phyloP scores from a whole-genome alignment of 2,888 invertebrate genomes.

The Gisinianus flammeolus region DNA sequence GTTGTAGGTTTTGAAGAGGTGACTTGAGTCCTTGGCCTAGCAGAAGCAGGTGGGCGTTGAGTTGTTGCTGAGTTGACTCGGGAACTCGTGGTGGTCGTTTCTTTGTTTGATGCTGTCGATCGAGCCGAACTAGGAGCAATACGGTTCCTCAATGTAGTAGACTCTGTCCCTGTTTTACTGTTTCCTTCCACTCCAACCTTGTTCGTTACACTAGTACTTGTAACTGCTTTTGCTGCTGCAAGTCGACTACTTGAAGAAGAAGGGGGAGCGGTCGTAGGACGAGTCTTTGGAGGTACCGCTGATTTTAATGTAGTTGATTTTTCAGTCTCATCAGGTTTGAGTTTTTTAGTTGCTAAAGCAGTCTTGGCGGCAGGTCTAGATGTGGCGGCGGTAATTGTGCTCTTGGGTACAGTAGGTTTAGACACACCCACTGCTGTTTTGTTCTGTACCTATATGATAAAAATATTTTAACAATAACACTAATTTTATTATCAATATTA shows the following conservation, averaged over 20 bases:
- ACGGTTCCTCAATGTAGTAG: neutral
- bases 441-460: conserved; percentile 1
- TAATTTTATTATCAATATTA: too few species aligned
- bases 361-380: conserved; percentile 56
- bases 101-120: conserved; percentile 2
- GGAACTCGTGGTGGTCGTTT: neutral
- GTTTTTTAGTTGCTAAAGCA: conserved; percentile 63
- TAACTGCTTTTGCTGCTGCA: neutral
- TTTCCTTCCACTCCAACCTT: conserved; percentile 3
- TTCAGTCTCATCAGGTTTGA: conserved; percentile 66
- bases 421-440: neutral
- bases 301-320: conserved; percentile 40
- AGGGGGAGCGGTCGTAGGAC: conserved; percentile 24
- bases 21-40: conserved; percentile 37
- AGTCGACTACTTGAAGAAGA: conserved; percentile 12
- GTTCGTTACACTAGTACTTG: neutral
- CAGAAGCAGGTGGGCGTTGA: conserved; percentile 45
- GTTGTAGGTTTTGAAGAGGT: neutral
- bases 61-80: neutral
- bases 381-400: conserved; percentile 37
- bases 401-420: conserved; percentile 19
- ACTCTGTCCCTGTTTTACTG: neutral
- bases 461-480: neutral
- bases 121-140: conserved; percentile 5
- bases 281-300: conserved; percentile 52